Conservation (phyloP, 2,113 vertebrate genomes). For the Prietella phreatophila region DNA sequence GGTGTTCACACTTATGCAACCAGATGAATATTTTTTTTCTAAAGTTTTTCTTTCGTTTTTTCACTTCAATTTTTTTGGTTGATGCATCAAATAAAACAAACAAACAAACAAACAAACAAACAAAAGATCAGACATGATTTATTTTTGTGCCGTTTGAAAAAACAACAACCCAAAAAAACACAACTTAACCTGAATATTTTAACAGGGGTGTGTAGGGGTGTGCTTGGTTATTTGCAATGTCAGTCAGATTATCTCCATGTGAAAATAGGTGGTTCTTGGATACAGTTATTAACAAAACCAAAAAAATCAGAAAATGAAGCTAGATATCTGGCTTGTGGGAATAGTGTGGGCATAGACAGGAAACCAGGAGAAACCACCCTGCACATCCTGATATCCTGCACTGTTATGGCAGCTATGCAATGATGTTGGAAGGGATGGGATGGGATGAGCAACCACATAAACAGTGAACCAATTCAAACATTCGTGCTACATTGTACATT, state of each 20-base stretch:
- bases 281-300: background rate
- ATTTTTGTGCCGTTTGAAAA: background rate
- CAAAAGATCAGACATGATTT: background rate
- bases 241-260: background rate
- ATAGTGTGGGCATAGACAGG: slow-evolving; percentile 1
- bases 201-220: background rate
- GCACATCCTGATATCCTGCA: slow-evolving; percentile 7
- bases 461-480: background rate
- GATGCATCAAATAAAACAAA: no score
- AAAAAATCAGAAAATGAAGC: background rate
- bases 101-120: no score
- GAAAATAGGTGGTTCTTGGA: background rate
- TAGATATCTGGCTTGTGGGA: background rate
- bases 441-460: background rate
- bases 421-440: background rate
- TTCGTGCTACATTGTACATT: background rate
- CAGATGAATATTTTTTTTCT: no score
- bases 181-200: background rate
- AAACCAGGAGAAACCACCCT: slow-evolving; percentile 17
- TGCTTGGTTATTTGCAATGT: background rate
- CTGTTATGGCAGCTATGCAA: background rate
- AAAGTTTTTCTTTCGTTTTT: no score
- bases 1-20: no score
- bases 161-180: no score
- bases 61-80: no score